phyloP scores from a whole-genome alignment of 30 jellyfish, hydroid and myxozoan species.

The Turritopsis rubra region DNA sequence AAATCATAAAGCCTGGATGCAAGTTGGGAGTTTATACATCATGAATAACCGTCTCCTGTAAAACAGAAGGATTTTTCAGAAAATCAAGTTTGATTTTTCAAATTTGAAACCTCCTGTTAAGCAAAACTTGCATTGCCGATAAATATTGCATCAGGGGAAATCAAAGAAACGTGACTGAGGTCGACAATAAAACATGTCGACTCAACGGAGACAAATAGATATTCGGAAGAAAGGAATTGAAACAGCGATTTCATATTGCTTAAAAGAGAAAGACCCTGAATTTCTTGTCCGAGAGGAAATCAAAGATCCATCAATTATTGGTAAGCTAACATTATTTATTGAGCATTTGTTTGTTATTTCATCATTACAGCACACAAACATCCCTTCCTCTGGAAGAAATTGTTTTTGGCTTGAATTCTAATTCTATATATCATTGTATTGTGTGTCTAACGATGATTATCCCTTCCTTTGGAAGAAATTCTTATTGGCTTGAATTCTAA shows the following conservation, averaged over 20 bases:
- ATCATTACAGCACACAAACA: not conserved
- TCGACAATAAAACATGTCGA: not conserved
- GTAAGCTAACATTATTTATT: not conserved
- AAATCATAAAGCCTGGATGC: not conserved
- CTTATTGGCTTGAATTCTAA: too few relatives aligned
- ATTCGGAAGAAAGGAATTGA: not conserved
- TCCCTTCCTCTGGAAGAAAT: not conserved
- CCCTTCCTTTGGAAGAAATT: too few relatives aligned
- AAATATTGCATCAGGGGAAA: not conserved
- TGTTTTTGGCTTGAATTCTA: too few relatives aligned
- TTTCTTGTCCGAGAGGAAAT: not conserved
- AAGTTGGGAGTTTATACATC: not conserved
- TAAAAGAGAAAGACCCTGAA: not conserved
- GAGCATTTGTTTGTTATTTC: not conserved
- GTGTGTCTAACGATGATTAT: too few relatives aligned
- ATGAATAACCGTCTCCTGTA: not conserved
- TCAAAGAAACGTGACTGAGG: not conserved
- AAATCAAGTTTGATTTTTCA: not conserved
- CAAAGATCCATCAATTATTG: not conserved
- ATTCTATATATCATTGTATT: too few relatives aligned
- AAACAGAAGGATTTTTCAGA: not conserved
- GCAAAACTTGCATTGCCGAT: not conserved
- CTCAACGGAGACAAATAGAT: not conserved
- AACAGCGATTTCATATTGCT: not conserved
- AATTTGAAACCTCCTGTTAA: not conserved